Conservation (phyloP, 2,113 vertebrate species). For the Arvicanthis niloticus region DNA sequence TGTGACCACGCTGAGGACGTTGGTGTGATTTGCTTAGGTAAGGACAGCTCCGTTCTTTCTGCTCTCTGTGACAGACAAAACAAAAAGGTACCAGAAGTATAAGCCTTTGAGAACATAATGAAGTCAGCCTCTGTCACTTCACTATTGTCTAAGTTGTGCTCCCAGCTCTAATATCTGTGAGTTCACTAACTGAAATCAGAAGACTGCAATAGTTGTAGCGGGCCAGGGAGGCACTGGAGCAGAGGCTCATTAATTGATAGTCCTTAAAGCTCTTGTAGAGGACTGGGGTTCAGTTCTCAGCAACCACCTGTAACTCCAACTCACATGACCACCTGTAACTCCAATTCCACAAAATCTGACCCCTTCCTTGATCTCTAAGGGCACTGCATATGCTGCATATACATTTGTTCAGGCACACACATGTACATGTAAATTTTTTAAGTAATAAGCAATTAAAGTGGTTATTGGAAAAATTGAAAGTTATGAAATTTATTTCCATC, state of each 20-base stretch:
- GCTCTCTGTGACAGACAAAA: background rate
- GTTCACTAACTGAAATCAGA: background rate
- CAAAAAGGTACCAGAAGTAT: background rate
- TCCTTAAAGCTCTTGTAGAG: background rate
- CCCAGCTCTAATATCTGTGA: background rate
- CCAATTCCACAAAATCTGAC: background rate
- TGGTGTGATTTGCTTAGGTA: conserved; percentile 86
- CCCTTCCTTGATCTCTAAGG: too few relatives aligned
- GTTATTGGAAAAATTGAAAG: background rate
- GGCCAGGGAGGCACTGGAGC: too few relatives aligned
- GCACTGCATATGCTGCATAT: background rate
- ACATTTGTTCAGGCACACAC: background rate
- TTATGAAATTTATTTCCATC: background rate
- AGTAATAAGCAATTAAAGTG: background rate
- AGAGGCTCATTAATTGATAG: too few relatives aligned
- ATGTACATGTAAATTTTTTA: background rate
- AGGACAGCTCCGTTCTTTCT: conserved; percentile 49
- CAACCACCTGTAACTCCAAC: background rate
- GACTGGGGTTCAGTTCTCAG: background rate
- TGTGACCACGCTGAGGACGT: conserved; percentile 84
- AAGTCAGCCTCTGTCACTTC: background rate
- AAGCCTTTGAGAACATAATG: background rate
- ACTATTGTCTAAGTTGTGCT: background rate
- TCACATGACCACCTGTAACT: too few relatives aligned
- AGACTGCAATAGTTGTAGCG: background rate